Conservation (phyloP, 2,888 invertebrate species). For the Cotesia congregata region DNA sequence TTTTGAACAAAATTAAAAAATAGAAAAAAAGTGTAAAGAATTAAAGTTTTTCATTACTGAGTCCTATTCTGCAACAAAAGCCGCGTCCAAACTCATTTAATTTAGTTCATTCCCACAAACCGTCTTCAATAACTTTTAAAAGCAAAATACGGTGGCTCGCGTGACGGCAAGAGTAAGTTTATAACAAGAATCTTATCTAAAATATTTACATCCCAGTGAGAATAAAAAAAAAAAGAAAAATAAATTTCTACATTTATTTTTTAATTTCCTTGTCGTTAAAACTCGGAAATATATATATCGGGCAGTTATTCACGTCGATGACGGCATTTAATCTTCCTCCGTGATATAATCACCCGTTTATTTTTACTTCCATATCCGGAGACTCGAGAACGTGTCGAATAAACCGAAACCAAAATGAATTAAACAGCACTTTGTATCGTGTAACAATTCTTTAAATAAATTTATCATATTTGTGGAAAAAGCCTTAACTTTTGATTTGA, state of each 20-base stretch:
- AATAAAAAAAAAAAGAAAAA: not conserved
- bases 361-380: not conserved
- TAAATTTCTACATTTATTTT: not conserved
- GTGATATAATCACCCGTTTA: not conserved
- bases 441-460: not conserved
- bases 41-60: no score
- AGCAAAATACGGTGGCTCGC: not conserved
- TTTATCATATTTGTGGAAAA: not conserved
- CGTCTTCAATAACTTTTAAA: not conserved
- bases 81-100: not conserved
- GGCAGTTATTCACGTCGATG: not conserved
- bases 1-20: not conserved
- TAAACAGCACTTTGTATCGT: no score
- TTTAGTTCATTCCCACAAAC: not conserved
- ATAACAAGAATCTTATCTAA: constrained; percentile 1
- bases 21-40: not conserved
- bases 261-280: not conserved
- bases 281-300: not conserved
- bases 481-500: constrained; percentile 34
- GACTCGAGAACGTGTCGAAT: not conserved
- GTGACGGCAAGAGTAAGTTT: not conserved
- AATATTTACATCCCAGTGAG: not conserved
- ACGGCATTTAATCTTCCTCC: not conserved
- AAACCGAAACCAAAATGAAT: no score
- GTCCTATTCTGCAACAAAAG: not conserved